phyloP scores from a whole-genome alignment of 2,113 vertebrate genomes.

The Oryzias woworae region DNA sequence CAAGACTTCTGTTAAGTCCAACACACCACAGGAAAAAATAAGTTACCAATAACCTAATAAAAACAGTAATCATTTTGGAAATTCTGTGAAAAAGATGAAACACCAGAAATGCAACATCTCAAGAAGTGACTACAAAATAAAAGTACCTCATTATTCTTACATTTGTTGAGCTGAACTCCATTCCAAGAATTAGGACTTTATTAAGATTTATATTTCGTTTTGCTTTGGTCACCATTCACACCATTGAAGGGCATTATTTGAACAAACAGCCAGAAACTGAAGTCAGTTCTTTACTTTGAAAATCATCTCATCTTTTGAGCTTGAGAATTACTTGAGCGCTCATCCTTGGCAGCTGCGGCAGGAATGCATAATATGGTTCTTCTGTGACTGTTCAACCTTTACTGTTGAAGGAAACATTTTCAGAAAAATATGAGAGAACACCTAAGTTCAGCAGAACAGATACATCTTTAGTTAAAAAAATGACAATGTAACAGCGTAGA shows the following conservation, averaged over 20 bases:
- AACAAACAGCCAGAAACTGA: conserved; percentile 26
- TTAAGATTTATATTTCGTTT: conserved; percentile 56
- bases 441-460: conserved; percentile 15
- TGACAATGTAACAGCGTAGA: neutral
- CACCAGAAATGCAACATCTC: no score
- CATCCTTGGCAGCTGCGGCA: conserved; percentile 19
- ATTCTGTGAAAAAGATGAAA: no score
- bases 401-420: neutral
- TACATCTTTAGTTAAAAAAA: neutral
- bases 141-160: neutral
- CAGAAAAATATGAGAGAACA: neutral
- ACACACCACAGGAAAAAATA: no score
- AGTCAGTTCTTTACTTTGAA: neutral
- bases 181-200: conserved; percentile 70
- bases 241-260: conserved; percentile 34
- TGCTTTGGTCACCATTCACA: conserved; percentile 67
- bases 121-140: no score
- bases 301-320: neutral
- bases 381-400: conserved; percentile 2
- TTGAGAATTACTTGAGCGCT: conserved; percentile 2
- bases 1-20: no score
- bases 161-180: conserved; percentile 9
- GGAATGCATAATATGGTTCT: conserved; percentile 36
- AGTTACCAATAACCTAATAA: no score
- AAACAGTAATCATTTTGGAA: no score